phyloP scores from a whole-genome alignment of 2,113 vertebrate genomes.

The Orthonyx spaldingii region DNA sequence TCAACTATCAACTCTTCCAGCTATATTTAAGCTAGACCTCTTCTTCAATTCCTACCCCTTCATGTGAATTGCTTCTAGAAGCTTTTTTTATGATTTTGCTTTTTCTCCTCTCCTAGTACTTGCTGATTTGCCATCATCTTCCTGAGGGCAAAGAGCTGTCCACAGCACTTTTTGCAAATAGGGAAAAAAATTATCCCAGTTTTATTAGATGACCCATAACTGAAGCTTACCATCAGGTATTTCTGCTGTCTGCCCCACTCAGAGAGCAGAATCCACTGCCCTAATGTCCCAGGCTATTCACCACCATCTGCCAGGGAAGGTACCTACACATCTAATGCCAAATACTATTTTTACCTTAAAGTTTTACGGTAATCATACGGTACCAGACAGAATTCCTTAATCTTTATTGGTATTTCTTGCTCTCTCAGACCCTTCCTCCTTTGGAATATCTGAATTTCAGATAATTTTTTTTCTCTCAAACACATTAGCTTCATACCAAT shows the following conservation, averaged over 20 bases:
- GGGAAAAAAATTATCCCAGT: neutral
- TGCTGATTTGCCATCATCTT: neutral
- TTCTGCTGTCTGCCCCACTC: neutral
- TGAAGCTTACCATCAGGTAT: neutral
- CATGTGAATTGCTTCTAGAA: neutral
- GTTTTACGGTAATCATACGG: neutral
- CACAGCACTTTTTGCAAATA: neutral
- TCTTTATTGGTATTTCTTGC: neutral
- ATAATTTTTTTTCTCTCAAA: neutral
- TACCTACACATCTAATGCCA: neutral
- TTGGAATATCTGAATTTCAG: neutral
- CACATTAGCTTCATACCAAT: neutral
- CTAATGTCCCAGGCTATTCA: neutral
- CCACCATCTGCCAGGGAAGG: neutral
- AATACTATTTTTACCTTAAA: neutral
- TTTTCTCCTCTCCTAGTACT: neutral
- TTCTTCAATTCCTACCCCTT: neutral
- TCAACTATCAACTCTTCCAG: neutral
- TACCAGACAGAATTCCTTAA: neutral
- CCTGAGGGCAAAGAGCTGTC: neutral
- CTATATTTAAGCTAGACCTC: neutral
- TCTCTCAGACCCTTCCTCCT: neutral
- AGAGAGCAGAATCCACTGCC: neutral
- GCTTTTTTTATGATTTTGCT: neutral
- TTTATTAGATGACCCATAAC: neutral